Base-by-base conservation (phyloP, 2,113 vertebrate genomes). In the Tiliqua scincoides region DNA sequence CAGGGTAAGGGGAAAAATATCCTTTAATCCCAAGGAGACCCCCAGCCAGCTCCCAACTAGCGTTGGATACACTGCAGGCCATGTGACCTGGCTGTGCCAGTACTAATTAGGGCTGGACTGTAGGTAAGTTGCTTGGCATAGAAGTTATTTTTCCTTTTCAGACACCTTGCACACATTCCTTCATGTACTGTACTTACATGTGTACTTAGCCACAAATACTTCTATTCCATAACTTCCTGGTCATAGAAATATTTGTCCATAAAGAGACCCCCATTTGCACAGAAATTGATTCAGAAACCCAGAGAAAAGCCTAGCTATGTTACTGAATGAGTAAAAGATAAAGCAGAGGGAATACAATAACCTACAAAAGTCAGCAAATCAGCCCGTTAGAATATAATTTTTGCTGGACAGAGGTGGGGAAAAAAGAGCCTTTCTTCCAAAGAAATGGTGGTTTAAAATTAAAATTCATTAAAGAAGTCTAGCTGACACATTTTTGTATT, bases 381-480 rank as follows among this genome's bases (percentile, higher is more conserved):
- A 79, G 89, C 67, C 48, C 63, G 72, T 88, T 92, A 87, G 78
- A 85, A 71, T 88, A 83, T 83, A 37, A 90, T 93, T 94, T 86
- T 92, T 89, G 82, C 87, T 79, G 88, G 83, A 86, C 80, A 87
- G 85, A 79, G 73, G 35, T 61, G n/a, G 30, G 83, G 30, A 0
- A 54, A 67, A 94, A 83, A 71, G 27, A 71, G 27, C 71, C 93
- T 94, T 95, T 92, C 83, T 93, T 70, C 85, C 89, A 82, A 92
- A 95, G 86, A 95, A 95, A 96, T 96, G 88, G 94, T 87, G 78
- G 90, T 94, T 95, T 92, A 94, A 94, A 96, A 96, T 92, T 94
- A 94, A 95, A 91, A 94, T 95, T 96, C 94, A 95, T 96, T 96
- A 94, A 95, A 93, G 95, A 92, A 91, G 82, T 70, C 88, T 89